These are phyloP conservation scores for Gobius niger DNA, from an alignment of 2,113 vertebrate genomes.

Conservation along the genomic window DNA sequence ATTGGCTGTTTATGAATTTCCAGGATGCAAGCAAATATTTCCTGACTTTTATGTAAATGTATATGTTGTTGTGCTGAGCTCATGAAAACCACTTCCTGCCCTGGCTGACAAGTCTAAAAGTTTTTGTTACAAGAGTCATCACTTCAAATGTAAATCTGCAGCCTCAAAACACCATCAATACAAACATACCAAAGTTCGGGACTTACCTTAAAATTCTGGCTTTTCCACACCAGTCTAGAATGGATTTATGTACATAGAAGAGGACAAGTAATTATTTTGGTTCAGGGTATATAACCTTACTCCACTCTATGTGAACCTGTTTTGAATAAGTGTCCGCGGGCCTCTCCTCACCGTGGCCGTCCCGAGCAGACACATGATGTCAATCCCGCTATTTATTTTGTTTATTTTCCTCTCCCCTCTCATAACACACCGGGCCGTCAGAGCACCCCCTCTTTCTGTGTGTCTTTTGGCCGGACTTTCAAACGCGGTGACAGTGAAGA, in stretches of 20 bases:
- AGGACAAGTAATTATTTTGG: neutral
- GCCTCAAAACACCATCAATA: too few relatives aligned
- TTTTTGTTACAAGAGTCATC: too few relatives aligned
- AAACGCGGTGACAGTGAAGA: slow-evolving; percentile 53
- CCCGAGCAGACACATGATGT: slow-evolving; percentile 65
- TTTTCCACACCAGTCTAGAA: too few relatives aligned
- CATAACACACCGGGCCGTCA: slow-evolving; percentile 59
- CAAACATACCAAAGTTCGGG: neutral
- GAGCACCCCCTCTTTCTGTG: slow-evolving; percentile 52
- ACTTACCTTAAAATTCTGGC: neutral
- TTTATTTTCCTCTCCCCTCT: slow-evolving; percentile 64
- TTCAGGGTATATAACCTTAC: neutral
- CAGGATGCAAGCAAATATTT: too few relatives aligned
- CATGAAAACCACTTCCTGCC: too few relatives aligned
- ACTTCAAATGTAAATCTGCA: too few relatives aligned
- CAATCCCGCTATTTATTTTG: slow-evolving; percentile 67
- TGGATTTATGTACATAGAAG: neutral
- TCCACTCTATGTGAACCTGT: slow-evolving; percentile 27
- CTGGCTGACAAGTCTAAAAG: too few relatives aligned
- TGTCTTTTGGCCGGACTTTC: slow-evolving; percentile 66
- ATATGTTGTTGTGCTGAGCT: too few relatives aligned
- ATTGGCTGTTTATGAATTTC: too few relatives aligned
- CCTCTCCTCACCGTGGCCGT: slow-evolving; percentile 13
- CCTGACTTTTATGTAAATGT: too few relatives aligned
- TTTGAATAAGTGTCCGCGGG: slow-evolving; percentile 19